Conservation (phyloP, 2,113 vertebrate species). For the Brachionichthys hirsutus region DNA sequence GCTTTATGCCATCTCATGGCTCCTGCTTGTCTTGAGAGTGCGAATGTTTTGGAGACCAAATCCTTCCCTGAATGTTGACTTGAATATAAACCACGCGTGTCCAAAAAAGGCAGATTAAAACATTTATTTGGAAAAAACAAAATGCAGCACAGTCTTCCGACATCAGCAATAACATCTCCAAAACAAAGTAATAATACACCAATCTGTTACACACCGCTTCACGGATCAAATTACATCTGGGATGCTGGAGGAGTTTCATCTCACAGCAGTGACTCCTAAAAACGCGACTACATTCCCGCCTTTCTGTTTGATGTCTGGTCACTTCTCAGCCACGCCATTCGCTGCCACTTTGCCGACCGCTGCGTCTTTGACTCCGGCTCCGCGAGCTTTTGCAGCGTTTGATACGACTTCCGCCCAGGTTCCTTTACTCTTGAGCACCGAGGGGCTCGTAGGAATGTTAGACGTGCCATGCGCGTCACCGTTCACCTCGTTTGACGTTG, state of each 20-base stretch:
- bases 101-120: slow-evolving; percentile 32
- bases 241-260: slow-evolving; percentile 30
- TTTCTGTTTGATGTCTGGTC: slow-evolving; percentile 19
- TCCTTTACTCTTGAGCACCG: slow-evolving; percentile 44
- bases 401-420: slow-evolving; percentile 60
- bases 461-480: slow-evolving; percentile 24
- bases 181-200: slow-evolving; percentile 23
- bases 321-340: slow-evolving; percentile 44
- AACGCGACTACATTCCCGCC: slow-evolving; percentile 12
- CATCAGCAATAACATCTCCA: slow-evolving; percentile 25
- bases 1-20: too few relatives aligned
- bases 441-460: slow-evolving; percentile 13
- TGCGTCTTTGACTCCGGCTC: slow-evolving; percentile 23
- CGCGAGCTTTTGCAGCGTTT: slow-evolving; percentile 43
- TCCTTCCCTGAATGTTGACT: too few relatives aligned
- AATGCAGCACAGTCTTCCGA: slow-evolving; percentile 32
- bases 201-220: slow-evolving; percentile 4
- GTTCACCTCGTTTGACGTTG: slow-evolving; percentile 30
- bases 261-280: slow-evolving; percentile 54
- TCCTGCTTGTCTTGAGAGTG: too few relatives aligned
- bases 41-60: too few relatives aligned
- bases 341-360: slow-evolving; percentile 28
- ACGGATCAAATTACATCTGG: slow-evolving; percentile 11
- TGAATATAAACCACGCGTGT: neutral
- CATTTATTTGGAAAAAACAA: slow-evolving; percentile 51